Evolutionary conservation across 2,888 invertebrate genomes (phyloP), one percentile per base, ranked within the genome.

Genomic region (Drosophila tripunctata): DNA sequence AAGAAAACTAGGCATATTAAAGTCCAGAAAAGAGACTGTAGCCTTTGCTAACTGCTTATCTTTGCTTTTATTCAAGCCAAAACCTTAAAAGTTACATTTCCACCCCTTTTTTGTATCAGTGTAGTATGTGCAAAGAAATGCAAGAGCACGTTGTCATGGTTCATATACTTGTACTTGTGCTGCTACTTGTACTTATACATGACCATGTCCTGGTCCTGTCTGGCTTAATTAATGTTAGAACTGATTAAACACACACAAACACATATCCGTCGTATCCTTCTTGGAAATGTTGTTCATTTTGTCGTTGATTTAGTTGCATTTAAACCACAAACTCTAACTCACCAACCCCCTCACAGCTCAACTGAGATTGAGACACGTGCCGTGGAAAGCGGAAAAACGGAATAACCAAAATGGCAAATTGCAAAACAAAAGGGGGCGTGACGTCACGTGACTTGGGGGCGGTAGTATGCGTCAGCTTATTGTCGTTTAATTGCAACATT

Each of bases 401-500:
- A 35, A 55, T 47, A 14, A 44, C 48, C 52, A 48, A 66, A 72
- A 76, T 60, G 51, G 65, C 78, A 74, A 62, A 74, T 47, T 57
- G 57, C 72, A 44, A 51, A 36, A 58, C 48, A 54, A 66, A 52
- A 58, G 14, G 31, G 68, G 55, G 54, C 40, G 67, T 48, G 58
- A 50, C 14, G 50, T 12, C 33, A 50, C 43, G 41, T 8, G 10
- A 27, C n/a, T n/a, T 69, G 54, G 40, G 50, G 44, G 36, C 4
- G 24, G 22, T 8, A 24, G 76, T 69, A 72, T 67, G 56, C 67
- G 78, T 76, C 86, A 85, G 74, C 80, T 82, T 84, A 87, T 69
- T 75, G 67, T 65, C 73, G 69, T 67, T 84, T 85, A 87, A 85
- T 88, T 85, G 86, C 83, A 47, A 52, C 56, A 78, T 67, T 76